A percentile compares a stretch with the other conserved stretches of the same genome.
These are phyloP conservation scores for Bos taurus DNA, from an alignment of 2,113 vertebrate genomes.

Conservation along the genomic window DNA sequence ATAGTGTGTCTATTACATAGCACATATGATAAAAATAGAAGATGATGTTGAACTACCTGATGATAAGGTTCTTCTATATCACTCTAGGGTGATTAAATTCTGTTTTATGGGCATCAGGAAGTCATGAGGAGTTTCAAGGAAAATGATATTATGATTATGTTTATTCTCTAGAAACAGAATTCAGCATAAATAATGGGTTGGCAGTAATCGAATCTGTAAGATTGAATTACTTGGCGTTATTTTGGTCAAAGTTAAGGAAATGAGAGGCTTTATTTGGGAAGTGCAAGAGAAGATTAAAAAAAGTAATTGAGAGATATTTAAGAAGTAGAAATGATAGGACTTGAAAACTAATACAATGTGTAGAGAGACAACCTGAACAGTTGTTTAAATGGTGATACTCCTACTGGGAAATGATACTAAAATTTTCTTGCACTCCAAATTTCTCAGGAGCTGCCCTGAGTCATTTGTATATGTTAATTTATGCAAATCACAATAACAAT, in stretches of 20 bases:
- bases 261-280: not conserved
- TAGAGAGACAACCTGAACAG: not conserved
- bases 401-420: not conserved
- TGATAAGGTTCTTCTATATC: not conserved
- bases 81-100: not conserved
- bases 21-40: not conserved
- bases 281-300: not conserved
- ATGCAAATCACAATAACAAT: not conserved
- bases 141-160: not conserved
- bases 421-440: not conserved
- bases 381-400: not conserved
- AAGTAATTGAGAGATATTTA: not conserved
- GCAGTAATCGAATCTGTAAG: not conserved
- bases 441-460: not conserved
- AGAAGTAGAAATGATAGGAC: not conserved
- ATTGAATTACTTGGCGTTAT: not conserved
- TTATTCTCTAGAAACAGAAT: slow-evolving; percentile 34
- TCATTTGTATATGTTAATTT: not conserved
- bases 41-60: not conserved
- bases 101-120: not conserved
- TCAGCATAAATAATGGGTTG: not conserved
- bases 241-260: not conserved
- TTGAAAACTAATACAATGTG: not conserved
- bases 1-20: not conserved
- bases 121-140: slow-evolving; percentile 17